Conservation (phyloP, 35 echinoderm and acorn worm genomes). For the Diadema setosum region DNA sequence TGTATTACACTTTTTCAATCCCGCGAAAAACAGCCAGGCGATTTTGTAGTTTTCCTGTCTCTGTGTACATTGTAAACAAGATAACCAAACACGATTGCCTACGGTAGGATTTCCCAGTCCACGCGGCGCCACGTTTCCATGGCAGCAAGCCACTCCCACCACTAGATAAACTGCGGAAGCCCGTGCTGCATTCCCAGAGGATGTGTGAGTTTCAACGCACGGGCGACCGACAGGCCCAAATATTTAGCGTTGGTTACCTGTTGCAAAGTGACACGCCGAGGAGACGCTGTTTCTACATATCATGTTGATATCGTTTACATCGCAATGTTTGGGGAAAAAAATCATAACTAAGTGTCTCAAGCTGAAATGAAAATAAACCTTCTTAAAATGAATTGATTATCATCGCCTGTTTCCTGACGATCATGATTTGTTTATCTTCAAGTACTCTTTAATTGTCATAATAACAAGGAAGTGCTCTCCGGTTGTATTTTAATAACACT, state of each 20-base stretch:
- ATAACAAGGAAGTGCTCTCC: too few relatives aligned
- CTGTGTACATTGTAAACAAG: constrained; percentile 14
- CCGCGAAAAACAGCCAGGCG: not conserved
- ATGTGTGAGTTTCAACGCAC: constrained; percentile 1
- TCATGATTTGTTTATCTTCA: too few relatives aligned
- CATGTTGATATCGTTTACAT: too few relatives aligned
- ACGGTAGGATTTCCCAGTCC: not conserved
- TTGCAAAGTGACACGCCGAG: not conserved
- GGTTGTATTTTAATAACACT: too few relatives aligned
- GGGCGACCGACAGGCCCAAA: not conserved
- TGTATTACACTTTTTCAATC: constrained; percentile 13
- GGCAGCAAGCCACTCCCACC: not conserved
- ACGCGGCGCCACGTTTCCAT: not conserved
- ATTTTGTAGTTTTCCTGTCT: constrained; percentile 1
- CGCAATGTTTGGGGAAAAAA: too few relatives aligned
- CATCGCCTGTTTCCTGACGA: too few relatives aligned
- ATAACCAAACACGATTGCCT: constrained; percentile 14
- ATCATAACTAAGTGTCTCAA: too few relatives aligned
- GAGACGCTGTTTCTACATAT: too few relatives aligned
- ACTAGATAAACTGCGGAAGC: constrained; percentile 4
- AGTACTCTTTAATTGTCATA: too few relatives aligned
- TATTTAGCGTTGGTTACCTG: not conserved
- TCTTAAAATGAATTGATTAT: too few relatives aligned
- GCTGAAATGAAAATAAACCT: too few relatives aligned
- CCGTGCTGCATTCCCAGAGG: constrained; percentile 2